Evolutionary conservation across 53 echinoderm and acorn worm genomes (phyloP).

Genomic region (Hippasteria phrygiana): DNA sequence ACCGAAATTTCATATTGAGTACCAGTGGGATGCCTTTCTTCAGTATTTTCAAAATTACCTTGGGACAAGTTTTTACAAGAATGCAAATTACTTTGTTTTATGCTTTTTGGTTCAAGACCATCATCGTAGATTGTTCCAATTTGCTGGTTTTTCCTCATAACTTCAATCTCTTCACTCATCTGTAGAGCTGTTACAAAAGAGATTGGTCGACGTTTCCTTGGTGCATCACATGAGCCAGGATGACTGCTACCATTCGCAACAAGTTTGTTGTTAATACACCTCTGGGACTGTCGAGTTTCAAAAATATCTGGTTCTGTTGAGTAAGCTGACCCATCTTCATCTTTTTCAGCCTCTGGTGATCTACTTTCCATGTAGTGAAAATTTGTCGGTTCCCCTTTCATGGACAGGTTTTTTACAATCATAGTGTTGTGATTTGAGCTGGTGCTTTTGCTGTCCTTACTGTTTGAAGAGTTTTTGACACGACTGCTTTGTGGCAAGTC

Average conservation of each 20-base stretch:
- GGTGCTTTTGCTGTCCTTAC: neutral
- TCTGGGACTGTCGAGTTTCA: conserved; percentile 13
- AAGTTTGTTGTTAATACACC: neutral
- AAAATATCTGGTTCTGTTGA: conserved; percentile 24
- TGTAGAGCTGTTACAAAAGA: conserved; percentile 94
- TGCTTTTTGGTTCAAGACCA: neutral
- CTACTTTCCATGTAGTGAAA: conserved; percentile 19
- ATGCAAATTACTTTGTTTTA: neutral
- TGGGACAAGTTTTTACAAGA: neutral
- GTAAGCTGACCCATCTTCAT: conserved; percentile 12
- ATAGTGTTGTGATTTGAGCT: neutral
- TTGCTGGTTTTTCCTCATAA: conserved; percentile 32
- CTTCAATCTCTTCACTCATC: conserved; percentile 89
- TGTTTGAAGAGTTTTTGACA: conserved; percentile 1
- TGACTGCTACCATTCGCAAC: neutral
- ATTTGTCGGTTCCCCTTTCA: neutral
- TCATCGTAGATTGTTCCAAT: neutral
- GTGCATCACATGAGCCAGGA: conserved; percentile 56
- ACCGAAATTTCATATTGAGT: conserved; percentile 54
- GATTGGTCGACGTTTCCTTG: conserved; percentile 90
- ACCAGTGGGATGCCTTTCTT: neutral
- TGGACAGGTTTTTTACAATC: neutral
- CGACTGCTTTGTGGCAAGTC: neutral
- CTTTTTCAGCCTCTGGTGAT: neutral
- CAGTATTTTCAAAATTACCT: neutral